Percentiles rank a stretch among this genome's conserved stretches.
phyloP scores from a whole-genome alignment of 2,113 vertebrate genomes.

The Gallinago paraguaiae region DNA sequence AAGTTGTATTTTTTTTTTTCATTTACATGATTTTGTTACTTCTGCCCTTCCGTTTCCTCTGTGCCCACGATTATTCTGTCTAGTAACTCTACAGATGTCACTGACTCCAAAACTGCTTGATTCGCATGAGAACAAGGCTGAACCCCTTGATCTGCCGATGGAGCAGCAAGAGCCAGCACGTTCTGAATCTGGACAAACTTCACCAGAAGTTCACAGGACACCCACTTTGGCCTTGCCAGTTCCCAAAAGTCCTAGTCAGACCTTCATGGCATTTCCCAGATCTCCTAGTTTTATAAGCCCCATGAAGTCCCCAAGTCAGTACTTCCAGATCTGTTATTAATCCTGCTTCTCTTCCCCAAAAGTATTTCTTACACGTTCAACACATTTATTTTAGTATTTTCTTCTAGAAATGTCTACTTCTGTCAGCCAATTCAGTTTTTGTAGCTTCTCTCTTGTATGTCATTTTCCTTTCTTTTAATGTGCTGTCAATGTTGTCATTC shows the following conservation, averaged over 20 bases:
- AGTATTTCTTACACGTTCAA: conserved; percentile 26
- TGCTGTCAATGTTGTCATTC: conserved; percentile 45
- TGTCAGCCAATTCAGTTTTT: conserved; percentile 46
- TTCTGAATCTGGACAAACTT: conserved; percentile 73
- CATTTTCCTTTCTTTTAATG: conserved; percentile 40
- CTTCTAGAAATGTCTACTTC: conserved; percentile 49
- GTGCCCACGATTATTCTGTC: conserved; percentile 72
- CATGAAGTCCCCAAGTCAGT: conserved; percentile 80
- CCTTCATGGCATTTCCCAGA: conserved; percentile 72
- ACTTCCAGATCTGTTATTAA: conserved; percentile 79
- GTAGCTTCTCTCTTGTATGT: conserved; percentile 54
- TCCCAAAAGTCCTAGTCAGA: conserved; percentile 77
- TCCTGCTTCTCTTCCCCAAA: conserved; percentile 19
- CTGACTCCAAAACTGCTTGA: conserved; percentile 76
- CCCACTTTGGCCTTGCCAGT: conserved; percentile 72
- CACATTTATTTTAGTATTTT: conserved; percentile 51
- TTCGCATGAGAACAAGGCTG: conserved; percentile 68
- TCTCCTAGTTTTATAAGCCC: conserved; percentile 81
- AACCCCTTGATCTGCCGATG: conserved; percentile 54
- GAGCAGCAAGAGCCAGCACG: conserved; percentile 55
- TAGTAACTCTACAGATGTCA: conserved; percentile 82
- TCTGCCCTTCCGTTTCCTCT: conserved; percentile 69
- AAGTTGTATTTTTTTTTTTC: conserved; percentile 32
- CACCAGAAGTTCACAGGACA: conserved; percentile 62
- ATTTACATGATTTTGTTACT: conserved; percentile 49